phyloP scores from a whole-genome alignment of 2,113 vertebrate species.

The Erythrolamprus reginae region DNA sequence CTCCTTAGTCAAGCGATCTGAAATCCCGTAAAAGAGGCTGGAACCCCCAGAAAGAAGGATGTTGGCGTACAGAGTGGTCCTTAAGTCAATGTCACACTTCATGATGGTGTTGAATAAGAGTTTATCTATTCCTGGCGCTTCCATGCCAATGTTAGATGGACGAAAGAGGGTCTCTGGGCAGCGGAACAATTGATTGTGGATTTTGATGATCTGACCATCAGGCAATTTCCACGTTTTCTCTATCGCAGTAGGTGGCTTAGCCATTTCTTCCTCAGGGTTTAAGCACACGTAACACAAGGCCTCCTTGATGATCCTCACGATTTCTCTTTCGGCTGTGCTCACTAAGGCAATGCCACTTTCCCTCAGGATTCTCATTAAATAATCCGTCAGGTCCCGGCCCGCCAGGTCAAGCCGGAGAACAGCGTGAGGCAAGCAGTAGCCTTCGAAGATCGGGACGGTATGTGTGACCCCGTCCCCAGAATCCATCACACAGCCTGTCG shows the following conservation, averaged over 20 bases:
- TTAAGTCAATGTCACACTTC: constrained; percentile 46
- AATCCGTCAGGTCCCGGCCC: constrained; percentile 63
- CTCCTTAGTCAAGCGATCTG: constrained; percentile 50
- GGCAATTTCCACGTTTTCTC: constrained; percentile 57
- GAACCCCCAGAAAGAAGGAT: constrained; percentile 61
- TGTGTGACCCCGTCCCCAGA: constrained; percentile 38
- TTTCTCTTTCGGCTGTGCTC: constrained; percentile 46
- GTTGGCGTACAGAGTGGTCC: constrained; percentile 46
- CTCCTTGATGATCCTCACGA: constrained; percentile 41
- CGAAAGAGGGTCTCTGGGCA: constrained; percentile 59
- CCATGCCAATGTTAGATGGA: constrained; percentile 34
- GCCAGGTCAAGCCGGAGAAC: constrained; percentile 44
- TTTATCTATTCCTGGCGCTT: constrained; percentile 48
- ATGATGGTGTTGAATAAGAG: constrained; percentile 51
- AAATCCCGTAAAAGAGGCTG: constrained; percentile 50
- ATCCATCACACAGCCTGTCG: constrained; percentile 50
- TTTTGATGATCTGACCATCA: constrained; percentile 41
- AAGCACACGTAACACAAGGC: constrained; percentile 35
- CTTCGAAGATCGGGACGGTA: constrained; percentile 45
- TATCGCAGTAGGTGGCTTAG: constrained; percentile 16
- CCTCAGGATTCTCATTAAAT: constrained; percentile 67
- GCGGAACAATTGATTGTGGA: constrained; percentile 53
- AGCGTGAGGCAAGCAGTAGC: constrained; percentile 51
- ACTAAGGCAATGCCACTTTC: constrained; percentile 59
- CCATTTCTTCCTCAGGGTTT: constrained; percentile 47